phyloP scores from a whole-genome alignment of 2,888 invertebrate genomes.

The Taenaris catops region DNA sequence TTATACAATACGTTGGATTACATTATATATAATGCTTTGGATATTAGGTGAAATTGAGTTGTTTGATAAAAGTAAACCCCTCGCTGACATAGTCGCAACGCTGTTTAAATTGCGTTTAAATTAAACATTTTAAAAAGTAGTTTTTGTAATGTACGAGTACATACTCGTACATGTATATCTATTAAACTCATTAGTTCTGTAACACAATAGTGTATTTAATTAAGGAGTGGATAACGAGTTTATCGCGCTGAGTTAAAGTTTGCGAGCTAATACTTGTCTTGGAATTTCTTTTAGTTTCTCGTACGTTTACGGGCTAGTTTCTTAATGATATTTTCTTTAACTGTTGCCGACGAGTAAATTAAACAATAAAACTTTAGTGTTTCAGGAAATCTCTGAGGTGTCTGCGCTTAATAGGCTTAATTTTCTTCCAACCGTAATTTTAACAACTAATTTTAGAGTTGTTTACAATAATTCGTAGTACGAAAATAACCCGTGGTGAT shows the following conservation, averaged over 20 bases:
- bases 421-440: no score
- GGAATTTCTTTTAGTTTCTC: conserved; percentile 11
- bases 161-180: conserved; percentile 2
- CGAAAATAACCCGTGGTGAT: no score
- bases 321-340: conserved; percentile 12
- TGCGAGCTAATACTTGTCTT: conserved; percentile 11
- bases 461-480: no score
- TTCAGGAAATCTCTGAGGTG: no score
- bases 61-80: no score
- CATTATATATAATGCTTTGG: no score
- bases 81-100: neutral
- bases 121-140: neutral
- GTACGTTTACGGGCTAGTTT: conserved; percentile 5
- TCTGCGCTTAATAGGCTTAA: no score
- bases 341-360: conserved; percentile 3
- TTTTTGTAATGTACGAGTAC: neutral
- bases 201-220: conserved; percentile 10
- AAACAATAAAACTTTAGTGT: no score
- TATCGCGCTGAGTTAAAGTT: conserved; percentile 9
- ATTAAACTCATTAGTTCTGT: conserved; percentile 6
- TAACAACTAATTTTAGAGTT: no score
- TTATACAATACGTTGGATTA: no score
- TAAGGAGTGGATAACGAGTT: conserved; percentile 10
- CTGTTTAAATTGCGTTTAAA: conserved; percentile 3
- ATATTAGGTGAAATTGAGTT: no score